These are phyloP conservation scores for Babylonia areolata DNA, from an alignment of 1,140 invertebrate species.

Conservation along the genomic window DNA sequence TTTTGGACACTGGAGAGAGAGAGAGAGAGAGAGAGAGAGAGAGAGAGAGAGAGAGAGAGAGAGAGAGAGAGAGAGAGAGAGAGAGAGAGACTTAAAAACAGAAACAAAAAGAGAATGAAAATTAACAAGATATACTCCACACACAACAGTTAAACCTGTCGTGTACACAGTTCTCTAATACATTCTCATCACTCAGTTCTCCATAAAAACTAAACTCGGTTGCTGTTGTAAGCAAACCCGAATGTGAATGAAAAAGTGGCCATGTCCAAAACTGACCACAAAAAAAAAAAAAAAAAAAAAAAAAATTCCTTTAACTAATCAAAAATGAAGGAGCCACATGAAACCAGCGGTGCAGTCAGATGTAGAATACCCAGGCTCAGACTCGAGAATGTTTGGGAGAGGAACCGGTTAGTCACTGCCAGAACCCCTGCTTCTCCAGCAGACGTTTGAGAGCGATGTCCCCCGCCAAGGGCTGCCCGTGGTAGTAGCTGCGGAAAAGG, in stretches of 20 bases:
- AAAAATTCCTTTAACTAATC: neutral
- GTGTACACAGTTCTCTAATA: too few species aligned
- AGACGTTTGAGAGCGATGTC: slow-evolving; percentile 38
- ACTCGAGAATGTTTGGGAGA: too few species aligned
- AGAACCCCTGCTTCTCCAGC: slow-evolving; percentile 40
- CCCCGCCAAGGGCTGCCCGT: slow-evolving; percentile 24
- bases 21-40: neutral
- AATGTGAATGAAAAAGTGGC: too few species aligned
- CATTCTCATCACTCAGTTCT: too few species aligned
- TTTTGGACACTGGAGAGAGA: too few species aligned
- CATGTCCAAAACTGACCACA: too few species aligned
- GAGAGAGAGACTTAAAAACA: neutral
- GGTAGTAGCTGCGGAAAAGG: slow-evolving; percentile 32
- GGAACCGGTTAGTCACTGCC: slow-evolving; percentile 29
- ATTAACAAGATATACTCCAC: too few species aligned
- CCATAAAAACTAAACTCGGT: too few species aligned
- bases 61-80: neutral
- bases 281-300: neutral
- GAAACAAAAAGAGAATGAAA: too few species aligned
- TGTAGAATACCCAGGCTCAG: neutral
- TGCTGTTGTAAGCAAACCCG: too few species aligned
- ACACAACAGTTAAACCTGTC: too few species aligned
- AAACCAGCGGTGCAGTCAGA: neutral
- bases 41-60: neutral
- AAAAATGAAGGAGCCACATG: too few species aligned